Evolutionary conservation across 2,888 invertebrate species (phyloP).

Genomic region (Congeria kusceri): DNA sequence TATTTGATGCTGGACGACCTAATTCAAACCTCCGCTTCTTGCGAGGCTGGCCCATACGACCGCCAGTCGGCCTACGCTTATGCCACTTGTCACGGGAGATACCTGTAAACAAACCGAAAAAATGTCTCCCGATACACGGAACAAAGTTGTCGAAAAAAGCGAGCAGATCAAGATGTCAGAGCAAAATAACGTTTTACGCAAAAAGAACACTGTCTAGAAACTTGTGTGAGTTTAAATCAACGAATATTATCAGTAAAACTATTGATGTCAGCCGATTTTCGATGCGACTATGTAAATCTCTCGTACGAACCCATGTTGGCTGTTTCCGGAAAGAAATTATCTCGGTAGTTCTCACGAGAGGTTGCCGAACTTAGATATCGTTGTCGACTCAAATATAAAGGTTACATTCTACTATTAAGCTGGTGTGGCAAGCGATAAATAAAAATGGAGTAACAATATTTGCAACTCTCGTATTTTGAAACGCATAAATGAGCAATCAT

Average conservation of each 20-base stretch:
- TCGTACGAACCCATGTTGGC: constrained; percentile 57
- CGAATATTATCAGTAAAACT: too few species aligned
- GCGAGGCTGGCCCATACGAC: constrained; percentile 97
- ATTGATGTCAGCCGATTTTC: constrained; percentile 31
- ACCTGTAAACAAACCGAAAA: constrained; percentile 89
- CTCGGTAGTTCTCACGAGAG: neutral
- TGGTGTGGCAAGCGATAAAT: too few species aligned
- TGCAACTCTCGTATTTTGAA: too few species aligned
- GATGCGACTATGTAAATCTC: neutral
- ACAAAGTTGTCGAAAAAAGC: neutral
- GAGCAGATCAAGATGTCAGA: neutral
- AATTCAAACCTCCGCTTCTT: constrained; percentile 99
- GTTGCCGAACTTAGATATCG: neutral
- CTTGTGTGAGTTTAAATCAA: too few species aligned
- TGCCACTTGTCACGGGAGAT: constrained; percentile 99
- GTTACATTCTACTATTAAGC: too few species aligned
- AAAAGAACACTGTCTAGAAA: too few species aligned
- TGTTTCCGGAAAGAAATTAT: constrained; percentile 37
- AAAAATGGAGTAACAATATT: too few species aligned
- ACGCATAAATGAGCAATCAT: too few species aligned
- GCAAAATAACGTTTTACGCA: too few species aligned
- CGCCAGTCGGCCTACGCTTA: constrained; percentile 99
- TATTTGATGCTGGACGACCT: constrained; percentile 99
- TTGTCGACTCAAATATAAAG: too few species aligned
- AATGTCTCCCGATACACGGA: neutral